phyloP scores from a whole-genome alignment of 1,140 invertebrate genomes.

The Drosophila cardini region DNA sequence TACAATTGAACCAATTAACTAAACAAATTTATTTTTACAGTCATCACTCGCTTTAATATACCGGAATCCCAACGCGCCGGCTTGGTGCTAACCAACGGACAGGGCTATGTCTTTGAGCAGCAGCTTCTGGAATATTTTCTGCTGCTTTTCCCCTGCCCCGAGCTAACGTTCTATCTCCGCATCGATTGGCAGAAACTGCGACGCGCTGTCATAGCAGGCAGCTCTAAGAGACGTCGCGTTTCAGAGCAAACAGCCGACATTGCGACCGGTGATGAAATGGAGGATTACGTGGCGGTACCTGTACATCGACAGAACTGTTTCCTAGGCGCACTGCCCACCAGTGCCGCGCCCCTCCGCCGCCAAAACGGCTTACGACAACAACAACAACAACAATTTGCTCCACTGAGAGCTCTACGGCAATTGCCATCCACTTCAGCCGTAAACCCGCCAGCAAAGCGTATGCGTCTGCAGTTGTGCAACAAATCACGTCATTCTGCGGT shows the following conservation, averaged over 20 bases:
- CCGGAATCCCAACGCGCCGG: constrained; percentile 42
- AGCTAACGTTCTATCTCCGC: constrained; percentile 66
- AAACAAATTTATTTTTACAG: not conserved
- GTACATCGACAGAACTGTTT: constrained; percentile 79
- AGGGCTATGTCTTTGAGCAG: constrained; percentile 68
- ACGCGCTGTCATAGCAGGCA: constrained; percentile 19
- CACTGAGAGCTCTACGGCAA: not conserved
- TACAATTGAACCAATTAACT: not conserved
- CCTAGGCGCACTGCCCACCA: constrained; percentile 56
- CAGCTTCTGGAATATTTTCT: constrained; percentile 76
- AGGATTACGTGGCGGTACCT: constrained; percentile 65
- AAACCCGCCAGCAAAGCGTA: constrained; percentile 40
- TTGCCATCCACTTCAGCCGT: not conserved
- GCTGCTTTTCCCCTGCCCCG: constrained; percentile 69
- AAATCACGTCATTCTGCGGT: constrained; percentile 22
- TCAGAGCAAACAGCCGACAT: not conserved
- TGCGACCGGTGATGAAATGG: not conserved
- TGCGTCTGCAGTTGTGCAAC: constrained; percentile 32
- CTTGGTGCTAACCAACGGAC: constrained; percentile 66
- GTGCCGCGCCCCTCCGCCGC: constrained; percentile 37
- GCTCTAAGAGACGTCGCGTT: constrained; percentile 30
- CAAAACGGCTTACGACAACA: constrained; percentile 44
- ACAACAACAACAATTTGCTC: not conserved
- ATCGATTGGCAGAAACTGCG: constrained; percentile 65
- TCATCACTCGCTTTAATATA: constrained; percentile 56